phyloP scores from a whole-genome alignment of 2,113 vertebrate genomes.

The Blennius ocellaris region DNA sequence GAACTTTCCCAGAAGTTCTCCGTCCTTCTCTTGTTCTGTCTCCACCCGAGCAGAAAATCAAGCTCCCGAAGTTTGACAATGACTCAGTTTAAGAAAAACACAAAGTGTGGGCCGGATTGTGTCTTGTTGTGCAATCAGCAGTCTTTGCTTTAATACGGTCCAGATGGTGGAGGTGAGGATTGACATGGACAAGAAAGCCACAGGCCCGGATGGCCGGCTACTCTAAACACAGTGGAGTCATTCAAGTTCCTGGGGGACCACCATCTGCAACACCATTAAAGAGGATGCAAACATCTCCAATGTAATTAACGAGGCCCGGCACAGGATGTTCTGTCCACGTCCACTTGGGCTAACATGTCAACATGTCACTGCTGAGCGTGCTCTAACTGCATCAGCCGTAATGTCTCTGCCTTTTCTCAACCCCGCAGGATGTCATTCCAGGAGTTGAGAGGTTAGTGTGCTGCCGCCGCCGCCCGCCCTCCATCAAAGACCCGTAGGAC shows the following conservation, averaged over 20 bases:
- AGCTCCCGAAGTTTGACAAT: constrained; percentile 7
- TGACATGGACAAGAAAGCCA: constrained; percentile 60
- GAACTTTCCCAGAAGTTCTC: background rate
- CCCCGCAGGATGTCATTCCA: constrained; percentile 37
- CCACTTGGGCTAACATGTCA: constrained; percentile 51
- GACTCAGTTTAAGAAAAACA: background rate
- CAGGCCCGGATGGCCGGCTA: constrained; percentile 47
- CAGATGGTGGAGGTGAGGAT: constrained; percentile 70
- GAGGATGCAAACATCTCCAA: constrained; percentile 70
- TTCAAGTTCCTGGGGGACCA: constrained; percentile 64
- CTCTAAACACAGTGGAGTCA: constrained; percentile 61
- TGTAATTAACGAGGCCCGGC: constrained; percentile 65
- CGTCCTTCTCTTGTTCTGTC: no score
- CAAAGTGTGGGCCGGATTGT: constrained; percentile 17
- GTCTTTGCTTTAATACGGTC: constrained; percentile 58
- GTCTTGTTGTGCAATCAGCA: constrained; percentile 55
- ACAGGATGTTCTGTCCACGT: constrained; percentile 61
- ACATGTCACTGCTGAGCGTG: constrained; percentile 46
- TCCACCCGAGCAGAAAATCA: background rate
- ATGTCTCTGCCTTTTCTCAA: constrained; percentile 55
- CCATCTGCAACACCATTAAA: constrained; percentile 69
- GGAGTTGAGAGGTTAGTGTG: constrained; percentile 17
- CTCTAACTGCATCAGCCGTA: constrained; percentile 48
- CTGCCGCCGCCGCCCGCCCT: constrained; percentile 10
- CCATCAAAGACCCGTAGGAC: constrained; percentile 37